Evolutionary conservation across 2,113 vertebrate genomes (phyloP), one percentile per base, ranked within the genome.

Genomic region (Panurus biarmicus): DNA sequence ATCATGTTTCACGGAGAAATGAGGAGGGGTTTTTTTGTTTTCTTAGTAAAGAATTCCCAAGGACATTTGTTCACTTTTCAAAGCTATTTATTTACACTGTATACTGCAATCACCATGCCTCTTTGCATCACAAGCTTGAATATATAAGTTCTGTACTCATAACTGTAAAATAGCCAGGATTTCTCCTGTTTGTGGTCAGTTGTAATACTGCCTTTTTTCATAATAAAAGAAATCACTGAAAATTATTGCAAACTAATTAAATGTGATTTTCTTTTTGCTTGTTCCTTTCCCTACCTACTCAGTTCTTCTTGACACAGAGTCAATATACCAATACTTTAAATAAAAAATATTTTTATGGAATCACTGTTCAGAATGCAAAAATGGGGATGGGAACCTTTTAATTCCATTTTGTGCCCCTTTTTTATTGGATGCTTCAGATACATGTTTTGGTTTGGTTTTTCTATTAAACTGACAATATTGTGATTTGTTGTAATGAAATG

Each of bases 21-120:
- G 91, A 97, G 98, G 97, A 97, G 94, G 33, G 26, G 0, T 5
- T 86, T 87, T 65, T 79, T 93, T 71, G 42, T 96, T 97, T 97
- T 95, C 94, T 98, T 95, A 97, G 95, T 95, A 97, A 97, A 97
- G 97, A 97, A 97, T 97, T 97, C 97, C 98, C 97, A 98, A 98
- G 97, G 98, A 98, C 38, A 98, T 97, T 97, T 91, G 96, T 98
- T 98, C 98, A 98, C 98, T 98, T 98, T 98, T 98, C 98, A 98
- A 98, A 98, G 98, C 98, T 98, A 98, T 98, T 99, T 99, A 98
- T 99, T 99, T 98, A 98, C 98, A 98, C 97, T 98, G 97, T 98
- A 98, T 97, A 97, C 98, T 98, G 98, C 98, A 97, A 98, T 97
- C 98, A 98, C 97, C 97, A 98, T 98, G 98, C 98, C 93, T 86